A percentile compares a stretch with the other conserved stretches of the same genome.
Evolutionary conservation across 2,113 vertebrate species (phyloP).

Genomic region (Callithrix jacchus): DNA sequence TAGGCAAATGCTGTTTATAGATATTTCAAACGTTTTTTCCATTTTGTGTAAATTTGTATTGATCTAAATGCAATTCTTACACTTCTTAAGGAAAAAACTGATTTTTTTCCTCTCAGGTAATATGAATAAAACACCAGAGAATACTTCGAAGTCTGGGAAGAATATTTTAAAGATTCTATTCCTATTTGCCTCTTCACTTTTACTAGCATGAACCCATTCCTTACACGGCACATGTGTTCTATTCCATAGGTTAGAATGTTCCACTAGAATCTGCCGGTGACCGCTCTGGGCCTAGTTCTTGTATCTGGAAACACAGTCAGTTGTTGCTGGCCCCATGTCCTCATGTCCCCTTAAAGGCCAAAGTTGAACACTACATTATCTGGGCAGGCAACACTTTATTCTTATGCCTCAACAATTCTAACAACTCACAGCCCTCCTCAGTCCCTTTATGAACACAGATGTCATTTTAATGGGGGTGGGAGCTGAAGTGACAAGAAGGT

Average conservation of each 20-base stretch:
- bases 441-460: conserved; percentile 84
- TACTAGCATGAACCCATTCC: accelerated
- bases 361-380: conserved; percentile 78
- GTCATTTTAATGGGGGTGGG: conserved; percentile 79
- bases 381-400: conserved; percentile 77
- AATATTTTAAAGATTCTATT: not conserved
- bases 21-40: not conserved
- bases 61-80: not conserved
- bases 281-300: conserved; percentile 64
- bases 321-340: conserved; percentile 55
- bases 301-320: conserved; percentile 65
- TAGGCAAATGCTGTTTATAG: not conserved
- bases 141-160: not conserved
- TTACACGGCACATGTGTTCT: not conserved
- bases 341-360: conserved; percentile 75
- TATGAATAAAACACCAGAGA: not conserved
- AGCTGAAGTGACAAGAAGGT: conserved; percentile 83
- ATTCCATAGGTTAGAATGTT: too few species aligned
- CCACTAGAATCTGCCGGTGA: conserved; percentile 61
- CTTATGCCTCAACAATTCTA: conserved; percentile 81
- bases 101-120: not conserved
- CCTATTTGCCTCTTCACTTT: not conserved
- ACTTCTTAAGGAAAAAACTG: not conserved
- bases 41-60: not conserved
- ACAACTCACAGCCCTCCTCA: conserved; percentile 70